Evolutionary conservation across 2,113 vertebrate genomes (phyloP).

Genomic region (Eira barbara): DNA sequence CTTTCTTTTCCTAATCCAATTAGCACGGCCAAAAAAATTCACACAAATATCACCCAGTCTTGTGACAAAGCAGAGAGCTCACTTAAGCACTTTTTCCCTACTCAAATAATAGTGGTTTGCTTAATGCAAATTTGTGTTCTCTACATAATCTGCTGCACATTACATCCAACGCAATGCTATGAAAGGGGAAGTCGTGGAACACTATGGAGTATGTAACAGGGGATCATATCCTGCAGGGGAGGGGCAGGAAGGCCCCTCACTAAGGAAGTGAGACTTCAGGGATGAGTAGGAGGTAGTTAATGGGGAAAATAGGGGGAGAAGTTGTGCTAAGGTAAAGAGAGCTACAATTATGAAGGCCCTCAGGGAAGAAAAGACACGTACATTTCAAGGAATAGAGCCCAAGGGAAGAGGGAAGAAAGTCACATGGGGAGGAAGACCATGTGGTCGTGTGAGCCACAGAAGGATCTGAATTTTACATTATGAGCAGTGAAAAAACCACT

Average conservation of each 20-base stretch:
- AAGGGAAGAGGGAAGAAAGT: not conserved
- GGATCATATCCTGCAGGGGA: not conserved
- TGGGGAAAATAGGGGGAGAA: not conserved
- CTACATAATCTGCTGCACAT: not conserved
- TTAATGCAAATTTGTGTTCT: not conserved
- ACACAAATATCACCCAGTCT: not conserved
- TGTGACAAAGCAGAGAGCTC: constrained; percentile 24
- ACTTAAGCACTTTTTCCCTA: not conserved
- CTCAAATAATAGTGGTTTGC: not conserved
- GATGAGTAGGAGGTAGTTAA: constrained; percentile 7
- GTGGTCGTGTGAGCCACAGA: not conserved
- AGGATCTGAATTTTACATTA: not conserved
- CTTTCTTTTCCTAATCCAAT: not conserved
- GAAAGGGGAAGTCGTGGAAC: constrained; percentile 30
- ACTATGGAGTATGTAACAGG: not conserved
- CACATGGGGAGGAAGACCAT: not conserved
- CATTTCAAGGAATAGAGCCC: constrained; percentile 19
- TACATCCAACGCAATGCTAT: not conserved
- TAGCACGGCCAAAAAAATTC: not conserved
- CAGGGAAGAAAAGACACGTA: not conserved
- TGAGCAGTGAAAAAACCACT: not conserved
- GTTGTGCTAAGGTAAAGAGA: not conserved
- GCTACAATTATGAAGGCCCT: not conserved
- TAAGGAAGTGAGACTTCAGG: constrained; percentile 21
- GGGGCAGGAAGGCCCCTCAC: not conserved